Evolutionary conservation across 2,888 invertebrate genomes (phyloP), one percentile per base, ranked within the genome.

Genomic region (Linyphia triangularis): DNA sequence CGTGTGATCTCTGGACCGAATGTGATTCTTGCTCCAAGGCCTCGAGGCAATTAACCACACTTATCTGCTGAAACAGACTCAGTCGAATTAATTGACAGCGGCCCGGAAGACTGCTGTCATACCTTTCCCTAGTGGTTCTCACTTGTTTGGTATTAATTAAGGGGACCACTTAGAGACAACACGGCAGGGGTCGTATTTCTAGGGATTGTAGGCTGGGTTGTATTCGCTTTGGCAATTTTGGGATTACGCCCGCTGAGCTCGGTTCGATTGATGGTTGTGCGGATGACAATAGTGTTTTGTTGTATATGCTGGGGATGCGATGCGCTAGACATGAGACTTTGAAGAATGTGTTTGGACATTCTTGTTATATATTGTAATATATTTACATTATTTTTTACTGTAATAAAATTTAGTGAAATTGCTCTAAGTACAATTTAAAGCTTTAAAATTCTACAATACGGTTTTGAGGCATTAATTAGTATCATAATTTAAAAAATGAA

Each of bases 131-230:
- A 24, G 9, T 16, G 22, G n/a, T 40, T 4, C 26, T 51, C 72
- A n/a, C 77, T 77, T 65, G 63, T 77, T 77, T 77, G 63, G 77
- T 77, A 63, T 63, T 77, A 77, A 77, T 77, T 77, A 77, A 77
- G 37, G 63, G 40, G 77, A 61, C 26, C 63, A 63, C 77, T 77
- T 63, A 63, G 51, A 19, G 40, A n/a, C 40, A 22, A 28, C 5
- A 30, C 9, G 59, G 59, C 7, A 16, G 16, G 43, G 43, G 43
- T 16, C 43, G 43, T 43, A 10, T 43, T 43, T 16, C 43, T 43
- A 43, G 43, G 16, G 43, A 43, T n/a, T n/a, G n/a, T n/a, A n/a
- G n/a, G n/a, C n/a, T 16, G 43, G 43, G 43, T 13, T 43, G 7
- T 43, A 3, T 9, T 43, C 43, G 3, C 43, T 43, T 43, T 43